Evolutionary conservation across 2,113 vertebrate genomes (phyloP), one percentile per base, ranked within the genome.

Genomic region (Toxostoma redivivum): DNA sequence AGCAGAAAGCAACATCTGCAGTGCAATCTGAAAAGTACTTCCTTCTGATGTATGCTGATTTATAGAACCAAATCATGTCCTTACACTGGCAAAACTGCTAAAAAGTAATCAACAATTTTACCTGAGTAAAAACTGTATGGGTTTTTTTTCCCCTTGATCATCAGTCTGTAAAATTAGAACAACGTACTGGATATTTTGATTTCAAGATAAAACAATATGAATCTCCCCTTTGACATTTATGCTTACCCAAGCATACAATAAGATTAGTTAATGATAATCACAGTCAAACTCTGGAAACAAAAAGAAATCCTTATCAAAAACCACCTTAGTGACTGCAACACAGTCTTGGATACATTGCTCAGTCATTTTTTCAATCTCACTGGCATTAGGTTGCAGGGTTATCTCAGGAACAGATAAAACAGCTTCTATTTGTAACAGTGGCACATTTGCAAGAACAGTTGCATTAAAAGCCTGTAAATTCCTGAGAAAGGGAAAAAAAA

Each of bases 311-410:
- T 51, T 57, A 62, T 80, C 38, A 73, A 71, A 86, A 98, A 90
- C 94, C 77, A 98, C 99, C 99, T 98, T 99, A 42, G 99, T 98
- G 91, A 98, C 91, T 58, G 99, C 98, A 77, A 99, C 94, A 57
- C 99, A 99, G 82, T 98, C 98, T 81, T 83, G 97, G 78, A 99
- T 88, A 77, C 97, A 98, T 20, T 98, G 98, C 60, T 97, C 92
- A 19, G 98, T 97, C 92, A 99, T 96, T 73, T 98, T 97, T 94
- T 98, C 98, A 48, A 99, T 98, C 94, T 99, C 98, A 2, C 33
- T 98, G 47, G 94, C 97, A 24, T 95, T 98, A 37, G 99, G 99
- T 69, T 98, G 98, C 33, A 99, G 95, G 57, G 98, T 97, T 92
- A 99, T 98, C 73, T 98, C 98, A 2, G 98, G 98, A 19, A 97